A percentile compares a stretch with the other conserved stretches of the same genome.
phyloP scores from a whole-genome alignment of 2,113 vertebrate genomes.

The Tursiops truncatus region DNA sequence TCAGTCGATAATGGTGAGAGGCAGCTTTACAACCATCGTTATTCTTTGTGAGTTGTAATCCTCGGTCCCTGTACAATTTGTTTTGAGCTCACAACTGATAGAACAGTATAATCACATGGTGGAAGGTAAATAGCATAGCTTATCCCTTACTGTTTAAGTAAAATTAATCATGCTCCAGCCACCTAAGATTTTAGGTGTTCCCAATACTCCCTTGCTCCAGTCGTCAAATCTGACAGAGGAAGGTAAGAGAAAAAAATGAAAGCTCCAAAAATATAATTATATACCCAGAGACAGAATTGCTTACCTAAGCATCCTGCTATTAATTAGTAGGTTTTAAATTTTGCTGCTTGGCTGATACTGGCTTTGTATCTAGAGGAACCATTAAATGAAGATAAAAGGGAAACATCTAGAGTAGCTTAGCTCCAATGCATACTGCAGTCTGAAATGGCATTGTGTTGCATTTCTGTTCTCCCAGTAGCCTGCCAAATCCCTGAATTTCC shows the following conservation, averaged over 20 bases:
- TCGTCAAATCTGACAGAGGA: conserved; percentile 45
- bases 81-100: background rate
- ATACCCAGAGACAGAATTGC: background rate
- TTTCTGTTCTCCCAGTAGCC: background rate
- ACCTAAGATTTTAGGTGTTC: background rate
- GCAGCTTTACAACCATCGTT: background rate
- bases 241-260: conserved; percentile 31
- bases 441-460: background rate
- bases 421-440: background rate
- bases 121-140: background rate
- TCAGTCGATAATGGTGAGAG: background rate
- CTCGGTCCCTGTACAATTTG: background rate
- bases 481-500: background rate
- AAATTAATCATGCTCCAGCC: background rate
- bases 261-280: conserved; percentile 9
- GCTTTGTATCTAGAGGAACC: background rate
- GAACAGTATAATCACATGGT: background rate
- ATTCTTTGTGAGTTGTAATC: background rate
- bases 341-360: conserved; percentile 48
- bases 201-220: background rate
- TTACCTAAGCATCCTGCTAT: conserved; percentile 46
- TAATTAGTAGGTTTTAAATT: conserved; percentile 66
- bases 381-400: conserved; percentile 57
- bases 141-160: background rate
- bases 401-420: conserved; percentile 53